These are phyloP conservation scores for Okapia johnstoni DNA, from an alignment of 2,113 vertebrate species.

Conservation along the genomic window DNA sequence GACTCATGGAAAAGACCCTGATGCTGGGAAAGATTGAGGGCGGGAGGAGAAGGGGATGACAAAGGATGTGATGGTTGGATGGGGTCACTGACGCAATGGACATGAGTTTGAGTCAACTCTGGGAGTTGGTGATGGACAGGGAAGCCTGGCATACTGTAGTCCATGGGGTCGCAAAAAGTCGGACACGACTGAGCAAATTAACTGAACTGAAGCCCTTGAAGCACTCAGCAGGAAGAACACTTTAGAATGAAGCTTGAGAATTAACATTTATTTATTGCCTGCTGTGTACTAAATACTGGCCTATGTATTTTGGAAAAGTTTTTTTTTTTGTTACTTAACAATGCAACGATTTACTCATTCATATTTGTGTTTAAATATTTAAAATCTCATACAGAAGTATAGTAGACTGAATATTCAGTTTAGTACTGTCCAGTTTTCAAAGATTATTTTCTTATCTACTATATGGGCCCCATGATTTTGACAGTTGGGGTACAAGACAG, in stretches of 20 bases:
- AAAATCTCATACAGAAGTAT: not conserved
- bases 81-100: fast-evolving
- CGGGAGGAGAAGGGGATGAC: not conserved
- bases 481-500: not conserved
- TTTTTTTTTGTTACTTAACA: not conserved
- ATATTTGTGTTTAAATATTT: not conserved
- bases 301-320: not conserved
- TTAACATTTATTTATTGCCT: not conserved
- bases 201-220: too few relatives aligned
- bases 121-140: not conserved
- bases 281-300: not conserved
- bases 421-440: not conserved
- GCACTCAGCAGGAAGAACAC: not conserved
- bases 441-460: not conserved
- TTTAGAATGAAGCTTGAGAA: not conserved
- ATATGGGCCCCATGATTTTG: not conserved
- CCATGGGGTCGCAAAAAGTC: too few relatives aligned
- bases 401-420: not conserved
- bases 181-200: too few relatives aligned
- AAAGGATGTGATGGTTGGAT: not conserved
- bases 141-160: not conserved
- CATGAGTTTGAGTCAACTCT: not conserved
- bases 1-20: not conserved
- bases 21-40: not conserved
- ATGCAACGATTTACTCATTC: not conserved